Evolutionary conservation across 92 coral and sea anemone genomes (phyloP), one percentile per base, ranked within the genome.

Genomic region (Anthopleura xanthogrammica): DNA sequence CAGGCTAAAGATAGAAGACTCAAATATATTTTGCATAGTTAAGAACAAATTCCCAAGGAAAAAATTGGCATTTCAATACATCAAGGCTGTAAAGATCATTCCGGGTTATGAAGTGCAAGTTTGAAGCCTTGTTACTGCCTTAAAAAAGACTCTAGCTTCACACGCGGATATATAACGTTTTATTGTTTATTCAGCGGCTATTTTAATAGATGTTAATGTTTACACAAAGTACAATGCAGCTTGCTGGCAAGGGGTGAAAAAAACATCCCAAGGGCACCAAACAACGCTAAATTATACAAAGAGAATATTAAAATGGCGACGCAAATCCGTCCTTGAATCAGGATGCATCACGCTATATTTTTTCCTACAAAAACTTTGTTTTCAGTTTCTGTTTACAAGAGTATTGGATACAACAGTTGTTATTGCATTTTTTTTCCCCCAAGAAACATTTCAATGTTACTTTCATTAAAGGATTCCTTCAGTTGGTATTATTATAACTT

Each of bases 171-270:
- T 52, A 16, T 52, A 77, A 77, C 29, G 80, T 77, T 77, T 77
- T 7, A n/a, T 77, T 50, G 58, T 77, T 17, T 13, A 23, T 16
- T 52, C 60, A 50, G 36, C 19, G 64, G 23, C 36, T 20, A 12
- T 46, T 50, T 46, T 77, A 29, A 52, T 52, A 48, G 80, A 7
- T 77, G 60, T 52, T 12, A 77, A 7, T 77, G 80, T 77, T 77
- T 77, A 77, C 60, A 46, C 7, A 23, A 46, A 55, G 7, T n/a
- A 77, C 80, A 77, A 77, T 36, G 65, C 39, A 14, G 23, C 16
- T n/a, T 17, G 60, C 80, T 77, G 22, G 80, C 80, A 77, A 48
- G 80, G 80, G 80, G 78, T 16, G 7, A 77, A 24, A 22, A 9
- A 75, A 75, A 75, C 41, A 75, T 43, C 80, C 80, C 65, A 36